phyloP scores from a whole-genome alignment of 2,797 vertebrate species.

The Schizopygopsis malacanthus region DNA sequence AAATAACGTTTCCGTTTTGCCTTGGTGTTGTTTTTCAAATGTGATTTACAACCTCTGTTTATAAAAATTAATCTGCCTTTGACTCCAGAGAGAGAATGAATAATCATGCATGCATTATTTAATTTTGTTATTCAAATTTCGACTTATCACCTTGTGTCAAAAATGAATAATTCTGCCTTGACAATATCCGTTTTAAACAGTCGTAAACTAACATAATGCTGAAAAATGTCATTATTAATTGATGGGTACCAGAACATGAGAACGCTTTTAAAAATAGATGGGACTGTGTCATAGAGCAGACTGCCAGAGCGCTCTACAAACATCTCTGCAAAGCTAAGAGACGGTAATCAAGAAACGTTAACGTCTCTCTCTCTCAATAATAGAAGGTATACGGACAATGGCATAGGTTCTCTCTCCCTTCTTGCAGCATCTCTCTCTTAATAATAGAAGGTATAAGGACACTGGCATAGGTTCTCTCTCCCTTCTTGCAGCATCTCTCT shows the following conservation, averaged over 20 bases:
- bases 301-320: conserved; percentile 12
- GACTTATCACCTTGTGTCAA: conserved; percentile 47
- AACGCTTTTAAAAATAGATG: conserved; percentile 45
- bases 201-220: conserved; percentile 34
- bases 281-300: conserved; percentile 32
- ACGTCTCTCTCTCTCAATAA: conserved; percentile 43
- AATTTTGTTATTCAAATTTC: conserved; percentile 61
- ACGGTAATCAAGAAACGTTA: conserved; percentile 44
- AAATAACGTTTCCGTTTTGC: conserved; percentile 59
- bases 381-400: conserved; percentile 53
- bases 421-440: too few relatives aligned
- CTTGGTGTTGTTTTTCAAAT: conserved; percentile 50
- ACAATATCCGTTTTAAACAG: conserved; percentile 34
- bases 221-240: conserved; percentile 41
- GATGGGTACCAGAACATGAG: conserved; percentile 27
- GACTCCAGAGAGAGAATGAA: conserved; percentile 54
- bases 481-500: conserved; percentile 43
- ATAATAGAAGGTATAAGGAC: conserved; percentile 49
- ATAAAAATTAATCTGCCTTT: conserved; percentile 60
- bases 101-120: conserved; percentile 60
- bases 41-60: conserved; percentile 59
- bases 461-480: conserved; percentile 45
- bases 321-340: conserved; percentile 34
- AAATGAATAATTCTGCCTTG: conserved; percentile 38
- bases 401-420: conserved; percentile 41